A percentile compares a stretch with the other conserved stretches of the same genome.
Conservation (phyloP, 2,888 invertebrate species). For the Acholoe squamosa region DNA sequence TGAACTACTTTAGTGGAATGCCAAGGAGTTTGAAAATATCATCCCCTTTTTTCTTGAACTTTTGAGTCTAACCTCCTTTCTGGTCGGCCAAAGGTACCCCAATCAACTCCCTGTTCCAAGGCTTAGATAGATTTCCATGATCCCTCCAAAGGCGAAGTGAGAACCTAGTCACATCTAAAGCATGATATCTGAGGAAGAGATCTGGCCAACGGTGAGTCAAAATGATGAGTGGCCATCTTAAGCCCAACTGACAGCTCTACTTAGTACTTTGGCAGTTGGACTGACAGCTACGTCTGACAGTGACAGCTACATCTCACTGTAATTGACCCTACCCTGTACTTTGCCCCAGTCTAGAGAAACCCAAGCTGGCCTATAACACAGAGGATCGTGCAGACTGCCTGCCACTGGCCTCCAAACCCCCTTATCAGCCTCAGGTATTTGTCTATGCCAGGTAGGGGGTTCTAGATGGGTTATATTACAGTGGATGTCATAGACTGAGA, state of each 20-base stretch:
- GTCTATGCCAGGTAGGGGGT: not conserved
- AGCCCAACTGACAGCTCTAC: not conserved
- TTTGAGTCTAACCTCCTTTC: too few relatives aligned
- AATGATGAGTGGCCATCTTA: not conserved
- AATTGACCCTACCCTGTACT: conserved; percentile 30
- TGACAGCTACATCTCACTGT: conserved; percentile 19
- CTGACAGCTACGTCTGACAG: not conserved
- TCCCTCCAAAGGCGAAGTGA: too few relatives aligned
- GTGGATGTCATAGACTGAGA: not conserved
- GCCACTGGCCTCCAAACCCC: not conserved
- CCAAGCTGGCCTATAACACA: not conserved
- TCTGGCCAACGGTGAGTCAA: not conserved
- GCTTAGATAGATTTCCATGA: too few relatives aligned
- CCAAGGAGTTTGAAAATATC: too few relatives aligned
- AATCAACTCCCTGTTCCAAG: too few relatives aligned
- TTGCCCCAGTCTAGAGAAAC: not conserved
- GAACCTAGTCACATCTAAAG: too few relatives aligned
- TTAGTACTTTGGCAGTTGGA: not conserved
- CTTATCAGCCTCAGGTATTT: conserved; percentile 27
- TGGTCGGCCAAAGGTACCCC: too few relatives aligned
- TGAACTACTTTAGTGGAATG: too few relatives aligned
- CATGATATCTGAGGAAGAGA: too few relatives aligned
- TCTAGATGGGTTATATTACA: conserved; percentile 8
- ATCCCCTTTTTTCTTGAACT: too few relatives aligned
- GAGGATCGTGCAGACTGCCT: not conserved